Evolutionary conservation across 2,797 vertebrate genomes (phyloP), one percentile per base, ranked within the genome.

Genomic region (Siniperca scherzeri): DNA sequence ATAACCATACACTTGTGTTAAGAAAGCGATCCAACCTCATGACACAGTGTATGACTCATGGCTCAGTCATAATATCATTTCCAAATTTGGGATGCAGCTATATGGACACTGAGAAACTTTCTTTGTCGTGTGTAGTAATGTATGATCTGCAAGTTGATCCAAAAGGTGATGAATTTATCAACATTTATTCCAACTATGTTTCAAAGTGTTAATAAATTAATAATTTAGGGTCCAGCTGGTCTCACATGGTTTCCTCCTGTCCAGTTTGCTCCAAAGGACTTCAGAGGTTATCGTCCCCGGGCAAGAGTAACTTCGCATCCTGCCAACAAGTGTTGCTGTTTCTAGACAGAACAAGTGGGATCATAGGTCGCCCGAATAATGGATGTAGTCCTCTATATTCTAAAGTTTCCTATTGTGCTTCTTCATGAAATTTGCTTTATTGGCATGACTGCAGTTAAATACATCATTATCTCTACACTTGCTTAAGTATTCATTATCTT

Each of bases 41-140:
- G 33, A 46, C 60, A 6, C 73, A 14, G 40, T 11, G 44, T 42
- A 19, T 65, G 71, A 75, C 40, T 81, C 70, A 75, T 17, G 0
- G 64, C 71, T 72, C 52, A 72, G 50, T 81, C 74, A 75, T 67
- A 27, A 22, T 48, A 19, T 46, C 0, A 27, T 60, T 56, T 71
- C 52, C 53, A 81, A 64, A 80, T 74, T 67, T 71, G 44, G 62
- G 50, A 38, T 3, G 42, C 59, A 17, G 76, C 68, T 48, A 12
- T 53, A 40, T 30, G 27, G 21, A 19, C 62, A 9, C 68, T 33
- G 59, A 53, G 42, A 40, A n/a, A 30, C 21, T 17, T 2, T 46
- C 14, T 52, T n/a, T 70, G 12, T 62, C 36, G 22, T 56, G 55
- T 19, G 30, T 25, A 25, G 16, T 40, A 33, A 59, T 76, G 25